Conservation (phyloP, 2,113 vertebrate species). For the Ailuropoda melanoleuca region DNA sequence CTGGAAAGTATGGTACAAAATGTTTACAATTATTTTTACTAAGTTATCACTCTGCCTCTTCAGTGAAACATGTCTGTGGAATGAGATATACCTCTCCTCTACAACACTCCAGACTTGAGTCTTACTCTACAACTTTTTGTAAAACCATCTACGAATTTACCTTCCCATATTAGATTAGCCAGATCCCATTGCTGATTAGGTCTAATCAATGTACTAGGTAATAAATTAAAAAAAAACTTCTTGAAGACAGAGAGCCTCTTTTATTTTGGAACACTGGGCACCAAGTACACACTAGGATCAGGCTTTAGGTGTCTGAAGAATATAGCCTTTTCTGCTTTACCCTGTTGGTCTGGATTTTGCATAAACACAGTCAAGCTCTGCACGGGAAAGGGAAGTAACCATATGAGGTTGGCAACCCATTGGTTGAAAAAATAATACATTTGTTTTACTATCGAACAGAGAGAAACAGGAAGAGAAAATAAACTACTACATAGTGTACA, state of each 20-base stretch:
- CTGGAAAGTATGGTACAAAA: not conserved
- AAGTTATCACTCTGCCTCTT: not conserved
- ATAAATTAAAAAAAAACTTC: not conserved
- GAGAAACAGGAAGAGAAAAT: not conserved
- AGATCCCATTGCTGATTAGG: not conserved
- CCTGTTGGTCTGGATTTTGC: not conserved
- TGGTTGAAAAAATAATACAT: not conserved
- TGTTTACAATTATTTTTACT: not conserved
- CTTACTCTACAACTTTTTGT: not conserved
- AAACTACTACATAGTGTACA: not conserved
- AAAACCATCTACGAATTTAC: not conserved
- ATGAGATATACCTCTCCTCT: not conserved
- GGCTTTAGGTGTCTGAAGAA: not conserved
- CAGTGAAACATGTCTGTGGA: not conserved
- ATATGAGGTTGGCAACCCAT: not conserved
- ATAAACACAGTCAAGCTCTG: not conserved
- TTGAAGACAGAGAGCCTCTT: not conserved
- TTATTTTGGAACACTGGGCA: not conserved
- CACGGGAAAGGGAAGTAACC: not conserved
- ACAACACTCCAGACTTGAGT: not conserved
- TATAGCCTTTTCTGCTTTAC: not conserved
- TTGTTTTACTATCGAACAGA: not conserved
- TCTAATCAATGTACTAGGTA: not conserved
- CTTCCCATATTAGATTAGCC: not conserved
- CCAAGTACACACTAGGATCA: not conserved